Conservation (phyloP, 2,888 invertebrate genomes). For the Himalopsyche japonica region DNA sequence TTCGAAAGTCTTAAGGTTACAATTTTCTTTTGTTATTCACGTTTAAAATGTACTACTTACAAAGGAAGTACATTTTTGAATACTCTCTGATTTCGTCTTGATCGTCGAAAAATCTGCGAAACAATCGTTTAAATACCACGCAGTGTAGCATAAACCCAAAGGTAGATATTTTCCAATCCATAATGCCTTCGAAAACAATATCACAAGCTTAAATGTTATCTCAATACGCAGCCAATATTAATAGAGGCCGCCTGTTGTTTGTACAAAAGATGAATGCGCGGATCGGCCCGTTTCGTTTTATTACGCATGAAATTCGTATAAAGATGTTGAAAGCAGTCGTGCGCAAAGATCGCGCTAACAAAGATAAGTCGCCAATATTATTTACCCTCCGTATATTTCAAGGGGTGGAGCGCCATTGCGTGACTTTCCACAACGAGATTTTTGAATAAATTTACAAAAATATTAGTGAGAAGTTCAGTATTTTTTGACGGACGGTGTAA, state of each 20-base stretch:
- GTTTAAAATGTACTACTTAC: no score
- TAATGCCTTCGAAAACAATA: slow-evolving; percentile 7
- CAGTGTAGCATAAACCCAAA: not conserved
- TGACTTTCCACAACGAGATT: not conserved
- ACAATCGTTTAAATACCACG: not conserved
- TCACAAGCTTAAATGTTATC: slow-evolving; percentile 16
- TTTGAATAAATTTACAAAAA: not conserved
- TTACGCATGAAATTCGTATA: slow-evolving; percentile 27
- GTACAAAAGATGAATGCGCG: not conserved
- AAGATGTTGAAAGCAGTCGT: slow-evolving; percentile 16
- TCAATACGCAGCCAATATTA: slow-evolving; percentile 1
- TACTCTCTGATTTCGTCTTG: no score
- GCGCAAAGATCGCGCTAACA: slow-evolving; percentile 12
- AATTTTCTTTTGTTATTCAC: no score
- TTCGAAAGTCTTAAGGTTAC: no score
- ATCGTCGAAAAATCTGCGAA: not conserved
- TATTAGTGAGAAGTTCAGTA: no score
- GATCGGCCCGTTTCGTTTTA: slow-evolving; percentile 12
- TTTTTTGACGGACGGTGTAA: no score
- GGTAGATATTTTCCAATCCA: not conserved
- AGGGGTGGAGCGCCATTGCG: not conserved
- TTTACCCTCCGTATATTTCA: not conserved
- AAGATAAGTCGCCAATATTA: slow-evolving; percentile 14
- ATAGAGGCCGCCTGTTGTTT: not conserved
- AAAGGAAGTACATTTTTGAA: no score